Evolutionary conservation across 2,888 invertebrate genomes (phyloP), one percentile per base, ranked within the genome.

Genomic region (Cantharis nigra): DNA sequence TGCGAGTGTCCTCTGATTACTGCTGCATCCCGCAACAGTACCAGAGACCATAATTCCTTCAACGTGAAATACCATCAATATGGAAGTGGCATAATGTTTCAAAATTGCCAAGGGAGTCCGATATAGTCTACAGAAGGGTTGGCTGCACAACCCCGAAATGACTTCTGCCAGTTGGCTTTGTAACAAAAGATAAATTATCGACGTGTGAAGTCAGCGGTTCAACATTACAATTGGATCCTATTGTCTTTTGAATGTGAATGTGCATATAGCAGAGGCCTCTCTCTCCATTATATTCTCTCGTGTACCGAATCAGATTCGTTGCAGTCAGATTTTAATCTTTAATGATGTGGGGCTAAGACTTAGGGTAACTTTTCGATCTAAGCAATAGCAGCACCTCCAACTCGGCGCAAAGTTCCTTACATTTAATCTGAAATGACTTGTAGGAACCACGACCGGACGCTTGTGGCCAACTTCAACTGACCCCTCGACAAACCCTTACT

Each of bases 101-200:
- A 73, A 76, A 70, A 69, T 73, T 76, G 70, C 71, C 72, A 62
- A 76, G 78, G 78, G 78, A 78, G 73, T 75, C 70, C 30, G 63
- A 67, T 72, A 30, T 28, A 63, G 74, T 63, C 69, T 23, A 69
- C 70, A 67, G 75, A 75, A 75, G 75, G 75, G 78, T 75, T 78
- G 77, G 78, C 70, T 76, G 78, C 77, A 72, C 79, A 78, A 76
- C 81, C 81, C 82, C 76, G 79, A 82, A 83, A 83, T 81, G 84
- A 84, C 84, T 85, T 84, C 81, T 84, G 84, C 84, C 85, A 84
- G 83, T 83, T 83, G 84, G 83, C 83, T 82, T 84, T 83, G 84
- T 83, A 85, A 86, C 86, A 85, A 86, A 86, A 84, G 85, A 85
- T 85, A 83, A 85, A 85, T 86, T 85, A 84, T 82, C 81, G 76